These are phyloP conservation scores for Cairina moschata DNA, from an alignment of 2,113 vertebrate species.

Conservation along the genomic window DNA sequence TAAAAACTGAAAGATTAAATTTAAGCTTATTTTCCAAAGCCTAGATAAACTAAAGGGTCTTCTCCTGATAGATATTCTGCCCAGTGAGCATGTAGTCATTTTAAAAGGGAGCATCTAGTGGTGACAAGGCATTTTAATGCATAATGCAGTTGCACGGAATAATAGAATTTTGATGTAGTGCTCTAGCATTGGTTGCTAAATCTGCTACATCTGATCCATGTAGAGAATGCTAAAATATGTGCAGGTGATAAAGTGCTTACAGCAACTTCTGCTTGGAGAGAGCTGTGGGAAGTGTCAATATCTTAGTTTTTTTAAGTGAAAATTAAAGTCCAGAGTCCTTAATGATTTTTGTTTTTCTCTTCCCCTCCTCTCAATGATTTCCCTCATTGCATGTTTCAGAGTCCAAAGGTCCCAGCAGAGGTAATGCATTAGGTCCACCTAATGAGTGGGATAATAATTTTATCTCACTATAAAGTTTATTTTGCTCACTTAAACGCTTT, in stretches of 20 bases:
- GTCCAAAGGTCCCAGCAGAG: slow-evolving; percentile 69
- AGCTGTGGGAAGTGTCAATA: not conserved
- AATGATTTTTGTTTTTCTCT: slow-evolving; percentile 47
- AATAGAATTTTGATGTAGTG: slow-evolving; percentile 64
- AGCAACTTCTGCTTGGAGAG: not conserved
- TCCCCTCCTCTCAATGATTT: slow-evolving; percentile 17
- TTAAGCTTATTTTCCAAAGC: not conserved
- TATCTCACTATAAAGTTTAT: slow-evolving; percentile 65
- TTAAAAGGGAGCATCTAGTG: slow-evolving; percentile 28
- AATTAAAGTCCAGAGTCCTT: slow-evolving; percentile 6
- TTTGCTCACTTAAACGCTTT: slow-evolving; percentile 39
- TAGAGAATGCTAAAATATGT: slow-evolving; percentile 40
- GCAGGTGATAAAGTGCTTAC: slow-evolving; percentile 18
- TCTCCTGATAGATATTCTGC: slow-evolving; percentile 32
- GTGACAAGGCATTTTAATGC: slow-evolving; percentile 52
- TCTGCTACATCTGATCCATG: slow-evolving; percentile 36
- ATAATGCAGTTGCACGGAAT: slow-evolving; percentile 47
- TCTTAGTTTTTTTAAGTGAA: not conserved
- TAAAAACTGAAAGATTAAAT: not conserved
- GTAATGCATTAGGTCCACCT: slow-evolving; percentile 76
- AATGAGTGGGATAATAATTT: slow-evolving; percentile 69
- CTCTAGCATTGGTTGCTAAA: slow-evolving; percentile 35
- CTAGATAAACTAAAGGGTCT: not conserved
- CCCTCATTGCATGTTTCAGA: slow-evolving; percentile 64
- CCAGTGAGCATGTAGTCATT: not conserved